Evolutionary conservation across 2,113 vertebrate species (phyloP).

Genomic region (Sinosuthora webbiana): DNA sequence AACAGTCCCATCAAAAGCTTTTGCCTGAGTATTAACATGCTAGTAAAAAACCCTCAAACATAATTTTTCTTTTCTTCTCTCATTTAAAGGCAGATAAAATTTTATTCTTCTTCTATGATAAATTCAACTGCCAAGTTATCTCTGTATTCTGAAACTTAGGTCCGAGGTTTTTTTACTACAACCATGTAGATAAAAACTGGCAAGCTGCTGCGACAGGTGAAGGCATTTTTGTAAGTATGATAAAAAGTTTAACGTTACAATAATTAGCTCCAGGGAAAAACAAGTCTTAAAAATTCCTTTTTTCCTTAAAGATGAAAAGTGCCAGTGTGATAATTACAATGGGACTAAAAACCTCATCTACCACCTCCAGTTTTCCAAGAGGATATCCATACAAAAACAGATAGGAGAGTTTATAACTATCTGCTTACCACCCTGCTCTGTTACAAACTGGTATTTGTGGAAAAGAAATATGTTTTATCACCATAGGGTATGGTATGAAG

Average conservation of each 20-base stretch:
- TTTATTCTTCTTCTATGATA: neutral
- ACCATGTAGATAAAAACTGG: neutral
- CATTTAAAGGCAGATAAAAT: neutral
- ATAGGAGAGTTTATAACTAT: neutral
- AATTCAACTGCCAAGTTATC: neutral
- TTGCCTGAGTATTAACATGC: neutral
- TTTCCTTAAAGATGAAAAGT: neutral
- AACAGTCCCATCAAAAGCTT: neutral
- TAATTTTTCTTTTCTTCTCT: neutral
- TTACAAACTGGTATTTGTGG: neutral
- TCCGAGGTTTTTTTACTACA: neutral
- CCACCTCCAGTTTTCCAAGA: neutral
- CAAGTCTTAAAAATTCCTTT: neutral
- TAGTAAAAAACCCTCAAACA: neutral
- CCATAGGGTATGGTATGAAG: neutral
- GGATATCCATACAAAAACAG: neutral
- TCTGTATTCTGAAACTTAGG: neutral
- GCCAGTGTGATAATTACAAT: neutral
- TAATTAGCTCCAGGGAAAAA: neutral
- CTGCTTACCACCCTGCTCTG: neutral
- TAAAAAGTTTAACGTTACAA: conserved; percentile 23
- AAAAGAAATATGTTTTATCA: neutral
- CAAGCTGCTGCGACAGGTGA: conserved; percentile 22
- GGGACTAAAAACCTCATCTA: neutral
- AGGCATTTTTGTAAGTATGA: neutral